Conservation (phyloP, 2,888 invertebrate genomes). For the Drosophila kuntzei region DNA sequence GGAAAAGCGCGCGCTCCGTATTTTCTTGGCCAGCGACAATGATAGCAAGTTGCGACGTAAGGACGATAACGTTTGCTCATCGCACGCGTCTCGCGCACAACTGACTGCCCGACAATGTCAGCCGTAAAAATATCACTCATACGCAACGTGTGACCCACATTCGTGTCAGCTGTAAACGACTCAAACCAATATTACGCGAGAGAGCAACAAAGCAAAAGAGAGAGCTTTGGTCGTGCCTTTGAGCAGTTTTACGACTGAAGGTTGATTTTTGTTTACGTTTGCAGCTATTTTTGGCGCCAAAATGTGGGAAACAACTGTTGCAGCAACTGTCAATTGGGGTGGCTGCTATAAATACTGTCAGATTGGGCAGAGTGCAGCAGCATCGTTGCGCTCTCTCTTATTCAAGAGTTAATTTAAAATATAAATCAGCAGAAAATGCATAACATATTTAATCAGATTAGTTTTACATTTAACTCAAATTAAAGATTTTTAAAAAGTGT, state of each 20-base stretch:
- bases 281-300: constrained; percentile 78
- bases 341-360: constrained; percentile 39
- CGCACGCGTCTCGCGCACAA: constrained; percentile 37
- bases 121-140: constrained; percentile 52
- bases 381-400: constrained; percentile 22
- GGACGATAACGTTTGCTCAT: constrained; percentile 27
- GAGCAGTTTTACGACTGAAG: constrained; percentile 34
- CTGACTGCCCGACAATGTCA: constrained; percentile 22
- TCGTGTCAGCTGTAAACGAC: constrained; percentile 26
- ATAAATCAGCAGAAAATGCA: not conserved
- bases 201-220: constrained; percentile 3
- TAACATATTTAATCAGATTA: not conserved
- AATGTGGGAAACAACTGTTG: constrained; percentile 66
- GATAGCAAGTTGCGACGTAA: constrained; percentile 8
- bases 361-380: constrained; percentile 23
- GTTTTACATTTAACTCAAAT: not conserved
- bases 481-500: not conserved
- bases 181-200: constrained; percentile 28
- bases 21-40: constrained; percentile 27
- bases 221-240: constrained; percentile 26
- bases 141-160: constrained; percentile 75
- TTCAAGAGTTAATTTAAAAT: not conserved
- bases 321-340: constrained; percentile 33
- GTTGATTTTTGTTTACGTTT: constrained; percentile 63
- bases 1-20: constrained; percentile 61